Base-by-base conservation (phyloP, 2,888 invertebrate species). In the Drosophila atroscutellata region DNA sequence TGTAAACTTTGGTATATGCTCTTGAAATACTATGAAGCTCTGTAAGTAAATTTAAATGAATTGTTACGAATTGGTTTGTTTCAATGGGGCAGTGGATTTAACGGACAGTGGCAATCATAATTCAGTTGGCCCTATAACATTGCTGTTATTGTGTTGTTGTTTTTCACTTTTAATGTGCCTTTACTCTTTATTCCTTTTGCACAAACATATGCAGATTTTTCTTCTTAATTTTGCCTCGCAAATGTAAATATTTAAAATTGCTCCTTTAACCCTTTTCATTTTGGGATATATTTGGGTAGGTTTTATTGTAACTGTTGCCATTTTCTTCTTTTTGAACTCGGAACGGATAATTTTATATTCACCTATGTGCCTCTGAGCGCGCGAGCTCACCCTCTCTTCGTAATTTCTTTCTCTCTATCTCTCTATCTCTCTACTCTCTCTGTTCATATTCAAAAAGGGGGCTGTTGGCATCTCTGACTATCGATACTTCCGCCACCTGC, bases 1-100 rank as follows among this genome's bases (percentile, higher is more conserved):
- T 0, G 86, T 81, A 76, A 92, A 92, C 15, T 69, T 47, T 0
- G 77, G 78, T 47, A 92, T 92, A n/a, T 92, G 80, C 34, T 92
- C 85, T 64, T 92, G 91, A 59, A 92, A 92, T 0, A 67, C 90
- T 45, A 92, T 37, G 52, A 91, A 92, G 0, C 74, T 77, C 91
- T 90, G 58, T 32, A 59, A 62, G 18, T 11, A 45, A 24, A 45
- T 45, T 15, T 15, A 45, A 45, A 15, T 24, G 8, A 42, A 20
- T 20, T 42, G 11, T 20, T 42, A 42, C 20, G 20, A 42, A 42
- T 20, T 20, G 20, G 20, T 13, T 42, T 42, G 20, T 20, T 5
- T 42, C 42, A 20, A 42, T 5, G 11, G 4, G 11, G 5, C 42
- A 42, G 42, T 5, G 9, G 32, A 32, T 32, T 3, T 32, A 32